phyloP scores from a whole-genome alignment of 2,113 vertebrate species.

The Sialia sialis region DNA sequence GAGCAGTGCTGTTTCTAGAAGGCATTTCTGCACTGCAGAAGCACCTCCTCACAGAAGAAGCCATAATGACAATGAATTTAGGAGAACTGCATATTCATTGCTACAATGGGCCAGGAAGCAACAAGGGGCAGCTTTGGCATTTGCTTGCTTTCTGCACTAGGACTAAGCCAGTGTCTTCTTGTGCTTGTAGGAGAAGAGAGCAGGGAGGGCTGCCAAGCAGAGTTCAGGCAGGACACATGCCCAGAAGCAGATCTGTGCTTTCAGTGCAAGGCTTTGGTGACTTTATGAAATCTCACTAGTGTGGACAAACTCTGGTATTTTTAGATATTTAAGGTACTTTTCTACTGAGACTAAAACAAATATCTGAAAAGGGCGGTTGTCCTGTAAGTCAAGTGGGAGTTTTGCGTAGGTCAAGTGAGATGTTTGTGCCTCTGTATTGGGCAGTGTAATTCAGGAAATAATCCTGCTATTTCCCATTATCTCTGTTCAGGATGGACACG shows the following conservation, averaged over 20 bases:
- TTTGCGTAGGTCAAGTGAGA: not conserved
- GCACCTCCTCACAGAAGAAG: not conserved
- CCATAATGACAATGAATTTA: not conserved
- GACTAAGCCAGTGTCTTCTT: not conserved
- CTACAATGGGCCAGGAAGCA: not conserved
- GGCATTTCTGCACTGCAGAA: not conserved
- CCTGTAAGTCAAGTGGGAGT: not conserved
- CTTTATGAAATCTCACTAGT: not conserved
- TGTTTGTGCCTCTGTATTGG: not conserved
- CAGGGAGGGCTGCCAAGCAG: not conserved
- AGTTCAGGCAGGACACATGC: not conserved
- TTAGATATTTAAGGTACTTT: not conserved
- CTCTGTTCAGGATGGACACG: rapidly evolving
- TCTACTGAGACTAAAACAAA: not conserved
- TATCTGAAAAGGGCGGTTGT: not conserved
- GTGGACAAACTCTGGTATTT: not conserved
- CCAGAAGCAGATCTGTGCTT: not conserved
- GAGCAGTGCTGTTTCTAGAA: not conserved
- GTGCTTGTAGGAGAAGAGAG: not conserved
- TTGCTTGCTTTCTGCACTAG: not conserved
- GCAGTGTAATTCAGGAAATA: not conserved
- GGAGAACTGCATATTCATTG: not conserved
- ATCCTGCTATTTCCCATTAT: not conserved
- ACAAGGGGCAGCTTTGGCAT: not conserved
- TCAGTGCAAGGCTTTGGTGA: not conserved